phyloP scores from a whole-genome alignment of 1,140 invertebrate species.

The Drosophila virilis region DNA sequence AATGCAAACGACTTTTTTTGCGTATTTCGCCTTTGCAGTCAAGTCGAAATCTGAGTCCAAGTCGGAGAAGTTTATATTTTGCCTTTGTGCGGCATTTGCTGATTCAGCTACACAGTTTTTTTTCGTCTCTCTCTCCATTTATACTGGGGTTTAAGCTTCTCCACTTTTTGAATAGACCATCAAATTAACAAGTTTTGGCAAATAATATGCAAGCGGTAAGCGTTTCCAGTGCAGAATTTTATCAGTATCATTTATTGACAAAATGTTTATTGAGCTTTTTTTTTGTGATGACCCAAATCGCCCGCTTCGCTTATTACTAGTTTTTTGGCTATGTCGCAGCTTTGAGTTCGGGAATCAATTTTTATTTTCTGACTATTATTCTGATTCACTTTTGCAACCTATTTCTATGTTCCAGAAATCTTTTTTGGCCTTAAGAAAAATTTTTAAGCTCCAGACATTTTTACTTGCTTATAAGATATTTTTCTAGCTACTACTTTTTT shows the following conservation, averaged over 20 bases:
- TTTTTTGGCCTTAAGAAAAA: too few species aligned
- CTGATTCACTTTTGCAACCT: too few species aligned
- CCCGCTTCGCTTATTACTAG: neutral
- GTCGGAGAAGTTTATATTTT: constrained; percentile 47
- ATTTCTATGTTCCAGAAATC: too few species aligned
- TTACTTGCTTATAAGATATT: too few species aligned
- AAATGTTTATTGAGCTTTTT: constrained; percentile 24
- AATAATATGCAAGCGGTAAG: constrained; percentile 21
- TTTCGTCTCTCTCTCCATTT: neutral
- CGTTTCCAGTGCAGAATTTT: constrained; percentile 57
- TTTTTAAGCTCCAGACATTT: too few species aligned
- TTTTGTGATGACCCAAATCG: neutral
- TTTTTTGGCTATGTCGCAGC: too few species aligned
- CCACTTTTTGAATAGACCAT: constrained; percentile 41
- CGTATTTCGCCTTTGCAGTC: constrained; percentile 27
- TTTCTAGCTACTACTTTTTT: too few species aligned
- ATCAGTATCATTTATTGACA: constrained; percentile 72
- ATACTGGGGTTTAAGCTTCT: constrained; percentile 19
- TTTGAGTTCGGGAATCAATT: too few species aligned
- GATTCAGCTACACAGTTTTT: constrained; percentile 64
- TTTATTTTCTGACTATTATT: too few species aligned
- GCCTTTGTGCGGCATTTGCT: constrained; percentile 37
- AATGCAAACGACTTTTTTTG: constrained; percentile 75
- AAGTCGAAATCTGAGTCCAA: constrained; percentile 5
- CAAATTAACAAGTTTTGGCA: constrained; percentile 65